Conservation (phyloP, 2,888 invertebrate genomes). For the Nemotelus pantherinus region DNA sequence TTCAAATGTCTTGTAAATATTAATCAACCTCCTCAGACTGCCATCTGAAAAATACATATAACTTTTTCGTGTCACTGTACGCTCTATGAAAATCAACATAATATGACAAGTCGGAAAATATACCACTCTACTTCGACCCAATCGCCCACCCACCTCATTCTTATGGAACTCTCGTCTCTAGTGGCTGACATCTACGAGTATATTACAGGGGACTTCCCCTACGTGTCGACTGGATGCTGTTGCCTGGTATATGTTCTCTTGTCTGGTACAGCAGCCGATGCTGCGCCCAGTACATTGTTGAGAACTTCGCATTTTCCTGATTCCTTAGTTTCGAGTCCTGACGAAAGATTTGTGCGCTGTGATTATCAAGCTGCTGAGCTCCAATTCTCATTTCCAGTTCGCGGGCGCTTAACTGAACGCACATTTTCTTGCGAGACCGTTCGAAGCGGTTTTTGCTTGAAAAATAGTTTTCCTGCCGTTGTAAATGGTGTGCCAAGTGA, state of each 20-base stretch:
- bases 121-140: no score
- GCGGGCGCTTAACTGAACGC: constrained; percentile 47
- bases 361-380: constrained; percentile 14
- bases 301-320: constrained; percentile 3
- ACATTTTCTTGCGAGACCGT: constrained; percentile 24
- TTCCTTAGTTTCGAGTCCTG: constrained; percentile 35
- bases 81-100: no score
- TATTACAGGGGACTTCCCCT: constrained; percentile 16
- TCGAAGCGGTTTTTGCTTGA: constrained; percentile 30
- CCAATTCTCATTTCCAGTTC: constrained; percentile 47
- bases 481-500: constrained; percentile 33
- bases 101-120: no score
- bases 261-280: constrained; percentile 14
- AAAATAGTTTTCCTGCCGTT: constrained; percentile 1
- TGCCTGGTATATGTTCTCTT: neutral
- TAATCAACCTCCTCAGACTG: no score
- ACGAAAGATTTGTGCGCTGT: constrained; percentile 37
- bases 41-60: no score
- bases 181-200: constrained; percentile 19
- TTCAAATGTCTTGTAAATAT: no score
- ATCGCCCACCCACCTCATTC: constrained; percentile 6
- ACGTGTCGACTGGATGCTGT: constrained; percentile 4
- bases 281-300: neutral
- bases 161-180: constrained; percentile 23
- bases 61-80: no score